Evolutionary conservation across 2,797 vertebrate genomes (phyloP).

Genomic region (Nannoperca australis): DNA sequence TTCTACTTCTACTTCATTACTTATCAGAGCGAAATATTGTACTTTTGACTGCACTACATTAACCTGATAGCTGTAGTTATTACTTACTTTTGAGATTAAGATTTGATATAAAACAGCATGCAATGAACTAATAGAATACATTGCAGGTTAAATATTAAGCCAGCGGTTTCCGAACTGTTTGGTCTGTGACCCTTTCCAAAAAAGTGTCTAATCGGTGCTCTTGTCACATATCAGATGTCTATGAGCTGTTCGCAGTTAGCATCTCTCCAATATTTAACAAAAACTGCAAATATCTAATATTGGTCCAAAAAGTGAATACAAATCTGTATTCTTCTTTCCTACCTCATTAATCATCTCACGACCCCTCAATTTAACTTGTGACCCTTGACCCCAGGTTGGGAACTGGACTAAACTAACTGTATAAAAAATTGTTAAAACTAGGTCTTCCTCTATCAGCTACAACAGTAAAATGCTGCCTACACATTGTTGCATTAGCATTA

Average conservation of each 20-base stretch:
- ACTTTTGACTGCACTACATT: neutral
- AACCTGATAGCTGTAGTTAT: neutral
- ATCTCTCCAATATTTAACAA: neutral
- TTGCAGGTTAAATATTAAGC: neutral
- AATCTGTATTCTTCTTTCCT: neutral
- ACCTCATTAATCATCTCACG: neutral
- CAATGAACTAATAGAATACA: neutral
- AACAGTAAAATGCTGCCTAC: neutral
- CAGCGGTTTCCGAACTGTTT: neutral
- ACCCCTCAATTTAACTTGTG: neutral
- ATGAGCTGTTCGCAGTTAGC: neutral
- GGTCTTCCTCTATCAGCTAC: neutral
- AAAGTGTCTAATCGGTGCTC: neutral
- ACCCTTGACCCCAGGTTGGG: neutral
- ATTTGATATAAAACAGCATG: neutral
- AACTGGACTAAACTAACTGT: neutral
- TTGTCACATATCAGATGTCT: neutral
- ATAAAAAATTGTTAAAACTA: neutral
- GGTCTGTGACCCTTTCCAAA: neutral
- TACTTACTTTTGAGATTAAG: neutral
- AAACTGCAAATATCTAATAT: neutral
- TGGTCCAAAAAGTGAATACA: too few relatives aligned
- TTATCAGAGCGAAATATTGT: neutral
- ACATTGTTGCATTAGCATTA: neutral
- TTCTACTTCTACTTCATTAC: neutral